These are phyloP conservation scores for Hipposideros armiger DNA, from an alignment of 2,113 vertebrate species.

Conservation along the genomic window DNA sequence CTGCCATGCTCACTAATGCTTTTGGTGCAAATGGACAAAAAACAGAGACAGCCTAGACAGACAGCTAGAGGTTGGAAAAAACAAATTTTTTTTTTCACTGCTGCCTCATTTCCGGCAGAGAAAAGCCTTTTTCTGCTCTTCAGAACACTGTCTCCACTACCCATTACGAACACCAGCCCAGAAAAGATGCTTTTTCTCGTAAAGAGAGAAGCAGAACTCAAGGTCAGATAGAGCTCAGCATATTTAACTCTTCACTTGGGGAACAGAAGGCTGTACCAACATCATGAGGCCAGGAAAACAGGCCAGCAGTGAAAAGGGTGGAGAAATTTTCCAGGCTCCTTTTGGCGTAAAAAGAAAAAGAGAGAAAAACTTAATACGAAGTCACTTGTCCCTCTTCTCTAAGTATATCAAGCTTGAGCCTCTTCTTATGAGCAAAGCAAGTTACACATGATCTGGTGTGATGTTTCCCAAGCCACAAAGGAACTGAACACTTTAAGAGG, in stretches of 20 bases:
- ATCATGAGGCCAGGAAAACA: slow-evolving; percentile 39
- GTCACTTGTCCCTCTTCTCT: slow-evolving; percentile 2
- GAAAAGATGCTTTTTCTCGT: neutral
- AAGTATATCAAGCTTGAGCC: slow-evolving; percentile 53
- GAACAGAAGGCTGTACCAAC: neutral
- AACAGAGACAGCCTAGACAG: neutral
- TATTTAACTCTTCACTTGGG: neutral
- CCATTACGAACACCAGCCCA: neutral
- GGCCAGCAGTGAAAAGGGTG: neutral
- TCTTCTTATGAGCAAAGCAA: slow-evolving; percentile 57
- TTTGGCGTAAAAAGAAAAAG: slow-evolving; percentile 68
- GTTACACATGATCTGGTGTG: slow-evolving; percentile 51
- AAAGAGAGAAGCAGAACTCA: neutral
- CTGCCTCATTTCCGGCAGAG: neutral
- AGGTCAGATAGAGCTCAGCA: neutral
- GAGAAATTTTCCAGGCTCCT: slow-evolving; percentile 70
- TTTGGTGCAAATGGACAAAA: neutral
- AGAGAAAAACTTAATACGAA: neutral
- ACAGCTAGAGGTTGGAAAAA: neutral
- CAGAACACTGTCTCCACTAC: neutral
- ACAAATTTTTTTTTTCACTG: neutral
- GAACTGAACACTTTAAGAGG: slow-evolving; percentile 57
- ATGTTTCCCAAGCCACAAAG: slow-evolving; percentile 59
- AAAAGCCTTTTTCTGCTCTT: neutral
- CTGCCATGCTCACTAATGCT: neutral